Evolutionary conservation across 1,140 invertebrate genomes (phyloP).

Genomic region (Psix sp.): DNA sequence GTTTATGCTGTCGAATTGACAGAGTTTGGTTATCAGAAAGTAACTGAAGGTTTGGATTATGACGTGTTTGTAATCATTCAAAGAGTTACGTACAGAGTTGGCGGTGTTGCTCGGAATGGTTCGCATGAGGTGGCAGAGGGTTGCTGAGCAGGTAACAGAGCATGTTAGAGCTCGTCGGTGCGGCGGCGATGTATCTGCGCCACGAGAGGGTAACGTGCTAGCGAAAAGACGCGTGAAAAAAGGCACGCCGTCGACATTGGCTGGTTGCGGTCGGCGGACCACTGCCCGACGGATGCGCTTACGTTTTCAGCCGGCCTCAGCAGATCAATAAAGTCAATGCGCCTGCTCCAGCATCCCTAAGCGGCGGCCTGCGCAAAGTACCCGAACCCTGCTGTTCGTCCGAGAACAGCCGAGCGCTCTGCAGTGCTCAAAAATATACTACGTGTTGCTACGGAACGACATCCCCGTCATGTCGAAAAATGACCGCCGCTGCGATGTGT

Average conservation of each 20-base stretch:
- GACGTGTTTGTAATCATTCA: no score
- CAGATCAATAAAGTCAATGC: slow-evolving; percentile 71
- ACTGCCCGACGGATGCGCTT: slow-evolving; percentile 66
- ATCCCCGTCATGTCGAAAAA: no score
- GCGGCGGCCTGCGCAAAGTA: slow-evolving; percentile 44
- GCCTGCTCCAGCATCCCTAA: slow-evolving; percentile 64
- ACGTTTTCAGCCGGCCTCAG: slow-evolving; percentile 56
- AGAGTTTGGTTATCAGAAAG: no score
- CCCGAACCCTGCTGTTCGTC: slow-evolving; percentile 10
- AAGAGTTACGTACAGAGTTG: slow-evolving; percentile 16
- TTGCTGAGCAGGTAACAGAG: slow-evolving; percentile 19
- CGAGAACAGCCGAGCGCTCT: slow-evolving; percentile 1
- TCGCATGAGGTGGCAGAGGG: slow-evolving; percentile 18
- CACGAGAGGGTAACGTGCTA: slow-evolving; percentile 52
- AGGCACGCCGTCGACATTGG: slow-evolving; percentile 58
- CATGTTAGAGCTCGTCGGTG: slow-evolving; percentile 31
- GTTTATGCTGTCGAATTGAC: no score
- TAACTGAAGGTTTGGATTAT: no score
- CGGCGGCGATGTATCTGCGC: slow-evolving; percentile 27
- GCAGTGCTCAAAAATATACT: slow-evolving; percentile 46
- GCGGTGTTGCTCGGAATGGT: background rate
- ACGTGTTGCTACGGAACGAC: slow-evolving; percentile 27
- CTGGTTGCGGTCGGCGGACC: slow-evolving; percentile 71
- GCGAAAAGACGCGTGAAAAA: slow-evolving; percentile 29
- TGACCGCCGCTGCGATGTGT: no score